Evolutionary conservation across 2,797 vertebrate species (phyloP).

Genomic region (Danio albolineatus): DNA sequence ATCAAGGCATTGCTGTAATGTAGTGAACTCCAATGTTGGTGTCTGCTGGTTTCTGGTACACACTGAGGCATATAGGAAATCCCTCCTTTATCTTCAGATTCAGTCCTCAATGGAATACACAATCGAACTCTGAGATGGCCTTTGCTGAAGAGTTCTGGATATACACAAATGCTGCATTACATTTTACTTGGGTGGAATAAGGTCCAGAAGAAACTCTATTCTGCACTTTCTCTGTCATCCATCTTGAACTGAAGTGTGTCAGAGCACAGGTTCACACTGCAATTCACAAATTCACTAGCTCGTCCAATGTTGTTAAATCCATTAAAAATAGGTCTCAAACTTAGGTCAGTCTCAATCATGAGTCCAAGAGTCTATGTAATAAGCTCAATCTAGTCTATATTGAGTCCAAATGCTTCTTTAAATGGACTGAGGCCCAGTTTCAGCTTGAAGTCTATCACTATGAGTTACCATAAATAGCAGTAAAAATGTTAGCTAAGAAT

Average conservation of each 20-base stretch:
- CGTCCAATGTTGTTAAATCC: not conserved
- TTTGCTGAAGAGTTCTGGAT: not conserved
- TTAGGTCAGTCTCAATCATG: too few relatives aligned
- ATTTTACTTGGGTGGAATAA: not conserved
- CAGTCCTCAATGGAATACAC: not conserved
- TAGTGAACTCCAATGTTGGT: not conserved
- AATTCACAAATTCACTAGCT: not conserved
- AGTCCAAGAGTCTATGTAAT: not conserved
- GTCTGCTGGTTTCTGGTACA: not conserved
- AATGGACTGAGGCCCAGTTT: not conserved
- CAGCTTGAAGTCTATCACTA: too few relatives aligned
- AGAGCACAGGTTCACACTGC: not conserved
- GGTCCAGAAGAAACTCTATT: not conserved
- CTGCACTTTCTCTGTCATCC: not conserved
- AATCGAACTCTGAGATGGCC: not conserved
- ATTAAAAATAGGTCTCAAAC: too few relatives aligned
- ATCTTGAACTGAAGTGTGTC: not conserved
- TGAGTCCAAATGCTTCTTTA: not conserved
- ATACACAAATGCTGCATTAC: not conserved
- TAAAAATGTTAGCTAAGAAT: too few relatives aligned
- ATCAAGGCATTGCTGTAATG: constrained; percentile 39
- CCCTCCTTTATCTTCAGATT: not conserved
- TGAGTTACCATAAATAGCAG: too few relatives aligned
- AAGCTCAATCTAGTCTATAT: not conserved
- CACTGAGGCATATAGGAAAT: not conserved